Evolutionary conservation across 64 coral and sea anemone genomes (phyloP), one percentile per base, ranked within the genome.

Genomic region (Cladopsammia gracilis): DNA sequence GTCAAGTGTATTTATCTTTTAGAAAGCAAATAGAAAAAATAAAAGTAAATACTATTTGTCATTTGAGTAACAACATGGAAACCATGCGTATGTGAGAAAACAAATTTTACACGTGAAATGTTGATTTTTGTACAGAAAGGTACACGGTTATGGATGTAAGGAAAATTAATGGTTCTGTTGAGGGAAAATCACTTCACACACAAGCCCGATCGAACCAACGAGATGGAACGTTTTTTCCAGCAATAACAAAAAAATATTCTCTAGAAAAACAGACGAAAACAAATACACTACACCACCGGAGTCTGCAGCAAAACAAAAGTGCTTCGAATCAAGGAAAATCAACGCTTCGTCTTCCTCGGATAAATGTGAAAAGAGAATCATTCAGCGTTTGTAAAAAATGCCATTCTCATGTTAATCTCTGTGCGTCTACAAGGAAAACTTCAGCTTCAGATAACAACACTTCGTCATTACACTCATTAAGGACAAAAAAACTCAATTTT

Each of bases 11-110:
- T 84, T 67, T 64, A 47, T 50, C 44, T 64, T 75, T 75, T 67
- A 67, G 19, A 84, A 48, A 49, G 62, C 25, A 84, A 67, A 84
- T 20, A 84, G 43, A 20, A 67, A 67, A 23, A 50, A 5, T 46
- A 23, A 84, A 84, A 22, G 61, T 64, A 84, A 84, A 84, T 49
- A 84, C 6, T 84, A 49, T 46, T 49, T 67, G 80, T 64, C 43
- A 23, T 23, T 10, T 49, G 4, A 65, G 46, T 49, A 18, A 12
- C 42, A 64, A 16, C 56, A 67, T 47, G 45, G 26, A 64, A 84
- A 47, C 42, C 57, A 10, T 34, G 19, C 42, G 8, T 24, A 6
- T 20, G 60, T 13, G n/a, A 46, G 9, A 65, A 64, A 20, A 46
- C 16, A 45, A 84, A 66, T 50, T 20, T 64, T 49, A 45, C 10